Percentiles rank a stretch among this genome's conserved stretches.
Conservation (phyloP, 2,113 vertebrate genomes). For the Corvus cornix region DNA sequence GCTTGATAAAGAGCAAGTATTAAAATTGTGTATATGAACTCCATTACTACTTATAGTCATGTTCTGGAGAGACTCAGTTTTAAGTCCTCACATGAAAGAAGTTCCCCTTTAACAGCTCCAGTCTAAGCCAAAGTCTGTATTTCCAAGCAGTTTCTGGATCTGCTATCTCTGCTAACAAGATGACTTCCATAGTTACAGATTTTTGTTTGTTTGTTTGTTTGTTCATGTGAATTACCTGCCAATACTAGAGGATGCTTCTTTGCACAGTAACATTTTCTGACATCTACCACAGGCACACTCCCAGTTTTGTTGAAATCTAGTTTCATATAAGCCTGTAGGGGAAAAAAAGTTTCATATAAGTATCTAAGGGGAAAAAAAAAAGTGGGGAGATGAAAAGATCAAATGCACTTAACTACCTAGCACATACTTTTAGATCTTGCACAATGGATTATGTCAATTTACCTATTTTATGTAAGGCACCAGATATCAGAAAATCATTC, state of each 20-base stretch:
- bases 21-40: background rate
- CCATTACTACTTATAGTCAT: background rate
- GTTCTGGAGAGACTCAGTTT: background rate
- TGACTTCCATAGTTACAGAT: background rate
- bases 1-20: background rate
- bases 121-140: background rate
- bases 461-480: background rate
- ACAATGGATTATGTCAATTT: background rate
- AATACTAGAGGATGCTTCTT: slow-evolving; percentile 75
- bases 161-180: background rate
- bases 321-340: slow-evolving; percentile 80
- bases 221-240: slow-evolving; percentile 68
- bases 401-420: background rate
- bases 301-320: slow-evolving; percentile 83
- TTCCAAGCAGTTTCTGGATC: background rate
- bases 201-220: background rate
- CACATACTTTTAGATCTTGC: background rate
- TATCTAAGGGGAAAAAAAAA: slow-evolving; percentile 25
- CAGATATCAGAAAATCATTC: background rate
- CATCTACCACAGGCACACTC: slow-evolving; percentile 66
- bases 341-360: slow-evolving; percentile 59
- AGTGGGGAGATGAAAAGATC: background rate
- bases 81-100: background rate
- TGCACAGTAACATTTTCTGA: slow-evolving; percentile 81
- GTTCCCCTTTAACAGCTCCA: background rate